Base-by-base conservation (phyloP, 2,888 invertebrate genomes). In the Caenorhabditis auriculariae region DNA sequence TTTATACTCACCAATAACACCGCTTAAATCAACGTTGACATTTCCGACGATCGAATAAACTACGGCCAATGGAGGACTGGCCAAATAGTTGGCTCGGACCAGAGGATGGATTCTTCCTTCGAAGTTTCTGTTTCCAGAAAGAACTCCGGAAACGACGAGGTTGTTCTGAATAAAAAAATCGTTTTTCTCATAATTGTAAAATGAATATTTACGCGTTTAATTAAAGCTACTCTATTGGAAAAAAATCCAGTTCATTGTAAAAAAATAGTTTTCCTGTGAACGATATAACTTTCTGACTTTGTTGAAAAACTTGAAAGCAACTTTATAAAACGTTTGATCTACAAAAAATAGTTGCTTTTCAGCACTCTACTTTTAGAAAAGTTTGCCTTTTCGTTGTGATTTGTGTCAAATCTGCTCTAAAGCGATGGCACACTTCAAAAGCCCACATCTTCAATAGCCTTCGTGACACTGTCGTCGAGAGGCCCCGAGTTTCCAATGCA, bases 401-500 rank as follows among this genome's bases (percentile, higher is more conserved):
- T n/a, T n/a, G n/a, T n/a, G n/a, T n/a, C n/a, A n/a, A n/a, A n/a
- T n/a, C n/a, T n/a, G n/a, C n/a, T n/a, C n/a, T n/a, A n/a, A n/a
- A n/a, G n/a, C n/a, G n/a, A n/a, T n/a, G n/a, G n/a, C n/a, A n/a
- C n/a, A n/a, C n/a, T n/a, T n/a, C n/a, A n/a, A n/a, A n/a, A n/a
- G n/a, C n/a, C n/a, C n/a, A 89, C 89, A 86, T 89, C 89, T 81
- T 94, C 93, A 66, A 94, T 92, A 1, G 91, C 91, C 76, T 90
- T 90, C 0, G 88, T 89, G n/a, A 94, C 89, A 73, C 89, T 87
- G 48, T 94, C 93, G 51, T 91, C 90, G 0, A 98, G 87, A 0
- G 94, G 93, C 0, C 96, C 96, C 4, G 92, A 92, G 85, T 98
- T 98, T 0, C 96, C 96, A 73, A 98, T 98, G 82, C 98, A 98